phyloP scores from a whole-genome alignment of 1,140 invertebrate species.

The Xylocopa sonorina region DNA sequence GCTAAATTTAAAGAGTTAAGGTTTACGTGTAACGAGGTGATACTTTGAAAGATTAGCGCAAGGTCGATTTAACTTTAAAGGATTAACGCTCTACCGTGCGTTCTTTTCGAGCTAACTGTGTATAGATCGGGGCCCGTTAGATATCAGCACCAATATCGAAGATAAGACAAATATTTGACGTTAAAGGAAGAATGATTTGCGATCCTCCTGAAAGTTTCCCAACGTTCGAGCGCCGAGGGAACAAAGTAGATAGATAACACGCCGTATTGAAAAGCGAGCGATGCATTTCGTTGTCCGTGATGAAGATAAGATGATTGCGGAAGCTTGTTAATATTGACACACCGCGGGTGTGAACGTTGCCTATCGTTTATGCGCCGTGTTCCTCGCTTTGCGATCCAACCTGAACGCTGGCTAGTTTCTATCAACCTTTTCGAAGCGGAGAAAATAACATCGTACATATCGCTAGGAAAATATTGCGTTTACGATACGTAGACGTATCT shows the following conservation, averaged over 20 bases:
- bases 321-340: slow-evolving; percentile 61
- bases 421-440: not conserved
- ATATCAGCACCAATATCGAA: not conserved
- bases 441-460: no score
- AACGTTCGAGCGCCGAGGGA: not conserved
- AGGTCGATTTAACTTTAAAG: not conserved
- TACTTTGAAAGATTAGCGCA: not conserved
- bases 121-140: not conserved
- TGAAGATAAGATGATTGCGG: slow-evolving; percentile 39
- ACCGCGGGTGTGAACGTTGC: slow-evolving; percentile 11
- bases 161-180: slow-evolving; percentile 3
- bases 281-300: slow-evolving; percentile 15
- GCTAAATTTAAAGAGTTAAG: not conserved
- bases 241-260: slow-evolving; percentile 7
- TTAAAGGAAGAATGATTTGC: not conserved
- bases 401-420: no score
- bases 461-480: no score
- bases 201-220: not conserved
- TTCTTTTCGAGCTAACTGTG: not conserved
- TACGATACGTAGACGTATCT: no score
- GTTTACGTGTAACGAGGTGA: not conserved
- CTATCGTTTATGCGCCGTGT: slow-evolving; percentile 4
- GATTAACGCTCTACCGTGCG: not conserved
- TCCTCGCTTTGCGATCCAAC: not conserved
- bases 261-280: slow-evolving; percentile 28